Base-by-base conservation (phyloP, 1,140 invertebrate species). In the Drosophila nasuta region DNA sequence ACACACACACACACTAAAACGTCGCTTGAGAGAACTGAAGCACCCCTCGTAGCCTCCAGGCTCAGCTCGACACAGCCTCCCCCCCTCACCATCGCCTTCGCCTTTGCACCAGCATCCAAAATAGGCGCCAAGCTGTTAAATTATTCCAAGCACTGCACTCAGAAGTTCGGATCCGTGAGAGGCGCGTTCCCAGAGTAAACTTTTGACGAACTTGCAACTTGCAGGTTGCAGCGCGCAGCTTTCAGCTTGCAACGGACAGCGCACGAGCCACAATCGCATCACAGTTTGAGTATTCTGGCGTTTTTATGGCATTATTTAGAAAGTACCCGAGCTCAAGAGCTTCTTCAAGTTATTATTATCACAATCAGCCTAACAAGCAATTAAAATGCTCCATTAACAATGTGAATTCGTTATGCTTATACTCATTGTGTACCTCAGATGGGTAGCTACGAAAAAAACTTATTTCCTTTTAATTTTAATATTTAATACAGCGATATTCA, bases 61-160 rank as follows among this genome's bases (percentile, higher is more conserved):
- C n/a, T 30, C 10, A 41, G 15, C 48, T 10, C 8, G 0, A 10
- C 38, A 41, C n/a, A 13, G 41, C 20, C 43, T 43, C n/a, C n/a
- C 5, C 3, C 8, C 33, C 15, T 28, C 51, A 6, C 6, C 17
- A 20, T 15, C 6, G 33, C 6, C 35, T 38, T 7, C 46, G 17
- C 15, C 20, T 3, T 25, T 25, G 20, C 41, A 11, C 57, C 49
- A 49, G 57, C 43, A 30, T 7, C 73, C 60, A 35, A 52, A 79
- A 72, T 60, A 56, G 62, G 57, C 67, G 57, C 25, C 68, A 41
- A 69, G 30, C 68, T 79, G 68, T 67, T 79, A 72, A 79, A 79
- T 79, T 79, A 79, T 79, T 76, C 77, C 63, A 73, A 72, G 63
- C 62, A 52, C 51, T 77, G 77, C 68, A 57, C 74, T 73, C 51